These are phyloP conservation scores for Mesocentrotus franciscanus DNA, from an alignment of 53 echinoderm and acorn worm genomes.

Conservation along the genomic window DNA sequence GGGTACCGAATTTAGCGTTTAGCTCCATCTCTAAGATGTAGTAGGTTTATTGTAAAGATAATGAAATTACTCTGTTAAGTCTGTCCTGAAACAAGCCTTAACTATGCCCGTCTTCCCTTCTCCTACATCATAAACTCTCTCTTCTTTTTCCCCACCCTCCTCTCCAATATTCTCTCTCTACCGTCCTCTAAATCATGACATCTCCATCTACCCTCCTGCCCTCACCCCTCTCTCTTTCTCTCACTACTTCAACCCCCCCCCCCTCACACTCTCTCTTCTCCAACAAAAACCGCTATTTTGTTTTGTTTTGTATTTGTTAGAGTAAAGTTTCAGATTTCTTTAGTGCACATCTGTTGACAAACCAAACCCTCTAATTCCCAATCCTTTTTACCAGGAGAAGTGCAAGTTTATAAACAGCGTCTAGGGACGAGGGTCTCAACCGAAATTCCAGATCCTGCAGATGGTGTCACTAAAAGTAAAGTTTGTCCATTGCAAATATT, in stretches of 20 bases:
- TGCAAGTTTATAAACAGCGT: background rate
- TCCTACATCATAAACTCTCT: too few species aligned
- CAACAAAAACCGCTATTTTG: background rate
- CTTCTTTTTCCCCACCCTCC: background rate
- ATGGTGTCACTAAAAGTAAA: background rate
- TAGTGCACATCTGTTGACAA: too few species aligned
- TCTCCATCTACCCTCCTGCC: background rate
- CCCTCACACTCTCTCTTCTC: background rate
- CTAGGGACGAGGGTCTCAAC: background rate
- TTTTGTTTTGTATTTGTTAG: background rate
- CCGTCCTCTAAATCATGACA: background rate
- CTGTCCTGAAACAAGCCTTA: too few species aligned
- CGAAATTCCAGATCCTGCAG: background rate
- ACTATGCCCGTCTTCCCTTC: too few species aligned
- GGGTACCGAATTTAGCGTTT: too few species aligned
- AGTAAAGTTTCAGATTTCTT: background rate
- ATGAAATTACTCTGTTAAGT: too few species aligned
- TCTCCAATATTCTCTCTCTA: too few species aligned
- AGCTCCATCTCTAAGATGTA: too few species aligned
- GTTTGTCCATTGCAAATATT: background rate
- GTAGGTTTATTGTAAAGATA: too few species aligned
- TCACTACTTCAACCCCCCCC: background rate
- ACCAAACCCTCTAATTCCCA: background rate
- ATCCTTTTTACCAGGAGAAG: background rate
- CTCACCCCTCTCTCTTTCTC: background rate